These are phyloP conservation scores for Rhombomys opimus DNA, from an alignment of 2,113 vertebrate species.

Conservation along the genomic window DNA sequence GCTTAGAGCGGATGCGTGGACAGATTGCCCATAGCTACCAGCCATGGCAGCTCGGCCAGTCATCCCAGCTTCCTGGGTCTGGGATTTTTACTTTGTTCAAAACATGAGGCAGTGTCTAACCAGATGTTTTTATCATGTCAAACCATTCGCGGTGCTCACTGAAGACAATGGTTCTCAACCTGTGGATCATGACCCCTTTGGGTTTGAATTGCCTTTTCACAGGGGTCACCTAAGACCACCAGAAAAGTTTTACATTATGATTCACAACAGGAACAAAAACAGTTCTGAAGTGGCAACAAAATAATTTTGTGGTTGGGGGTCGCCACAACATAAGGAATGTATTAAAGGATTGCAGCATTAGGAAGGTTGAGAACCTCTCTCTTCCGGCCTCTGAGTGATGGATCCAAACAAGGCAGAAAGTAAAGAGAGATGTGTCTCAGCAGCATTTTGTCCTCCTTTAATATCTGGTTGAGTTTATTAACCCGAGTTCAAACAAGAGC, in stretches of 20 bases:
- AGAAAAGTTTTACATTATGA: not conserved
- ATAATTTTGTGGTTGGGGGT: not conserved
- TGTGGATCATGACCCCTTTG: not conserved
- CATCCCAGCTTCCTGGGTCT: not conserved
- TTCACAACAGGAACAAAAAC: not conserved
- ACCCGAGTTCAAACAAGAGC: conserved; percentile 21
- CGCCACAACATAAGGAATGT: not conserved
- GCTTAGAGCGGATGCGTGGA: accelerated
- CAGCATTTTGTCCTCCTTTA: not conserved
- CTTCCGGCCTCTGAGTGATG: not conserved
- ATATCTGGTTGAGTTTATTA: not conserved
- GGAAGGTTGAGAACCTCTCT: not conserved
- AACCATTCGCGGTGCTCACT: not conserved
- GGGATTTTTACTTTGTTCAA: conserved; percentile 19
- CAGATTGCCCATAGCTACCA: not conserved
- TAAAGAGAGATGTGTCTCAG: not conserved
- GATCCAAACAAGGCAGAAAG: not conserved
- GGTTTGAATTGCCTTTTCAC: not conserved
- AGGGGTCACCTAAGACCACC: not conserved
- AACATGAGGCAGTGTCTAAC: not conserved
- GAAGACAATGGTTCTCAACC: not conserved
- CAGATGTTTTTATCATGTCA: not conserved
- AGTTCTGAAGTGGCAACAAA: not conserved
- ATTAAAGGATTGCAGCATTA: not conserved
- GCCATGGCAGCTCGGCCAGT: not conserved